Evolutionary conservation across 2,888 invertebrate genomes (phyloP), one percentile per base, ranked within the genome.

Genomic region (Callyntrura guangdongensis): DNA sequence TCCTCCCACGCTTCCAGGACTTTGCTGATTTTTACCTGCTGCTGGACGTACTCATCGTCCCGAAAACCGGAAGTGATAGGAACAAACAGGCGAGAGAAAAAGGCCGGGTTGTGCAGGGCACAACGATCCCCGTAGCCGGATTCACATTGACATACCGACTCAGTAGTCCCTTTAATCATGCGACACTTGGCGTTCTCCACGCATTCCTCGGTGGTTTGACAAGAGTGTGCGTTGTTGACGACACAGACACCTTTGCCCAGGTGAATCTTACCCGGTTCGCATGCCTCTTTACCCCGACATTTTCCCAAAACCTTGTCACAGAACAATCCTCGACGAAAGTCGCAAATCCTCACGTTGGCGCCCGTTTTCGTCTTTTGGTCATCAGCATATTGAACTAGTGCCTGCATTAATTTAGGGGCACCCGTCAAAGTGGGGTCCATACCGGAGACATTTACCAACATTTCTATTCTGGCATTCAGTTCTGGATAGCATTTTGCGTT

Each of bases 1-100:
- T 74, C 85, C 25, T 86, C 85, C 85, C 85, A 86, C 20, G 72
- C 8, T 3, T 86, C 85, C 74, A 86, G 20, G 27, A 45, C 22
- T 6, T 59, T 49, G 20, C 49, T 17, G 0, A 86, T 56, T 45
- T 86, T 25, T 6, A 45, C 45, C 25, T 86, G 85, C 8, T 36
- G 17, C n/a, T 45, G 5, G 36, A 86, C 74, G 20, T 56, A 86
- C n/a, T 86, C 85, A 0, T 86, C 22, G 0, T 56, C 74, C 14
- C 14, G 12, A 59, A 74, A 86, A 27, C 85, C 85, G 72, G 59
- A 59, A 45, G n/a, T 22, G 22, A 59, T 14, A 0, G 85, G 85
- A 14, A 56, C 6, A 14, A 86, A 86, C 11, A 6, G 36, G 1
- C 1, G n/a, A 1, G n/a, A 22, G 45, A 86, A 86, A 20, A 86